Conservation (phyloP, 2,113 vertebrate species). For the Xiphophorus hellerii region DNA sequence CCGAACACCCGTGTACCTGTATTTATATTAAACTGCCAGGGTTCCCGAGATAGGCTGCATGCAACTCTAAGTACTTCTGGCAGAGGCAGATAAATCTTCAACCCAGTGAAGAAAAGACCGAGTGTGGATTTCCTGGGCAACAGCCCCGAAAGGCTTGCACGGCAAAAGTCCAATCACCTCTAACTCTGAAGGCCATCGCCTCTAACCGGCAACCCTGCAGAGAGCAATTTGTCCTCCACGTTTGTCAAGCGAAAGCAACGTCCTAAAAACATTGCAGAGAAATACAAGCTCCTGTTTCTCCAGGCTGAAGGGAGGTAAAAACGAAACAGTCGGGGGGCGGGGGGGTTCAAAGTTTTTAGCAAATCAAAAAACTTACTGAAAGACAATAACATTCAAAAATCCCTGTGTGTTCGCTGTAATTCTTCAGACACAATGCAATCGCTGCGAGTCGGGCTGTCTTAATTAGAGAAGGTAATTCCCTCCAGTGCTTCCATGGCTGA, state of each 20-base stretch:
- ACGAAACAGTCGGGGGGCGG: background rate
- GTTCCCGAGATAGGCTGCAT: background rate
- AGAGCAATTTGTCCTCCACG: constrained; percentile 32
- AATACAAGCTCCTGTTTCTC: background rate
- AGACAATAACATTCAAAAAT: background rate
- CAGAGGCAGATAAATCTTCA: constrained; percentile 26
- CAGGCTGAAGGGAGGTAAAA: background rate
- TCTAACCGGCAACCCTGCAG: constrained; percentile 36
- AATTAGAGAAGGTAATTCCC: constrained; percentile 14
- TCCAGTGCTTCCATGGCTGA: background rate
- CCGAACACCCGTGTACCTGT: background rate
- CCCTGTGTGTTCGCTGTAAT: background rate
- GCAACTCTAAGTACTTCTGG: constrained; percentile 1
- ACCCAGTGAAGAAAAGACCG: constrained; percentile 5
- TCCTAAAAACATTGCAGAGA: background rate
- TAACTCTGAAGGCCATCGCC: constrained; percentile 22
- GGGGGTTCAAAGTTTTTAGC: background rate
- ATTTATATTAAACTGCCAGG: background rate
- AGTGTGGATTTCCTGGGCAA: background rate
- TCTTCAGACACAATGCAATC: background rate
- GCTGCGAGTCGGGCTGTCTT: background rate
- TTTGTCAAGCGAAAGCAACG: constrained; percentile 18
- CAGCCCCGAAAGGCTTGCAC: background rate
- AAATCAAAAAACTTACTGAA: background rate
- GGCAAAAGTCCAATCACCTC: constrained; percentile 12